Evolutionary conservation across 1,140 invertebrate genomes (phyloP), one percentile per base, ranked within the genome.

Genomic region (Alviniconcha marisindica): DNA sequence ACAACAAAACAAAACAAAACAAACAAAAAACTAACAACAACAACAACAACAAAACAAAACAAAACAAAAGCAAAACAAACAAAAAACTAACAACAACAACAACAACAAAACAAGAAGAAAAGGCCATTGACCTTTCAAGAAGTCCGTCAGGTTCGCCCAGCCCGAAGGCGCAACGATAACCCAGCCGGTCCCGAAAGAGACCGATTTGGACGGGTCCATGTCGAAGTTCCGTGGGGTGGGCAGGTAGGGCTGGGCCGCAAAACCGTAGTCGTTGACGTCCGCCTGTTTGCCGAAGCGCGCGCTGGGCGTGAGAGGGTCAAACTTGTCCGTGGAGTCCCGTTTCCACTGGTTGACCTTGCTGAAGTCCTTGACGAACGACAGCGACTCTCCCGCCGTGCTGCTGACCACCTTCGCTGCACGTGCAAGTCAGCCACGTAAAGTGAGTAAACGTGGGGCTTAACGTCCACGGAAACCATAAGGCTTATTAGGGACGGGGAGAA

Each of bases 311-410:
- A 86, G 90, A 1, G 91, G 91, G 54, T 88, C 84, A 69, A 87
- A 92, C 40, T 44, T 60, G 76, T 91, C 91, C 3, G 28, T 33
- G 7, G 84, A 78, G 66, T 87, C 89, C 15, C 91, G 63, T 51
- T 89, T 89, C 85, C 88, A 91, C 77, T 90, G 87, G 51, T 89
- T 85, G 12, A 71, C 81, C 69, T 69, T 88, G 1, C 69, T 78
- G 66, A 90, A 92, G 42, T 87, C 79, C 38, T 83, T 85, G 5
- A 91, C 89, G 81, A 89, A 92, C 10, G 63, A 60, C 28, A 90
- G 48, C 14, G 63, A 69, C 44, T 89, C 87, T 1, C 84, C 84
- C 0, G 63, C 80, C 12, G 90, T 90, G 71, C 81, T 83, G 5
- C 44, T 40, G 7, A 91, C 77, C 18, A 83, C 76, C 12, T 73